Percentiles rank a stretch among this genome's conserved stretches.
These are phyloP conservation scores for Danio choprae DNA, from an alignment of 2,797 vertebrate genomes.

Conservation along the genomic window DNA sequence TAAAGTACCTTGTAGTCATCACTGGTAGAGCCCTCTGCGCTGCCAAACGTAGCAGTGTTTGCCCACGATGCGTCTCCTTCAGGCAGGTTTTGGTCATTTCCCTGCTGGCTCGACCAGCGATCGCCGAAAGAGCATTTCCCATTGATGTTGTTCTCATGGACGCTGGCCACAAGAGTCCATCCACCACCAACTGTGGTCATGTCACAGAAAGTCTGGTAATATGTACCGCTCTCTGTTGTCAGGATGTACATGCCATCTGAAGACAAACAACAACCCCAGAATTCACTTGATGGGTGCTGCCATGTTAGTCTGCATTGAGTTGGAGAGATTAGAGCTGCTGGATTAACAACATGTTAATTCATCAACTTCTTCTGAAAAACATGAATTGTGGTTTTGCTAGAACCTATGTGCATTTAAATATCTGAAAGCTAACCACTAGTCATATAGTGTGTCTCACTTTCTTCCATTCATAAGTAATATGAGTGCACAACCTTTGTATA, in stretches of 20 bases:
- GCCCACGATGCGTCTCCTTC: conserved; percentile 59
- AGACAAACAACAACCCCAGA: background rate
- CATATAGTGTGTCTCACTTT: too few species aligned
- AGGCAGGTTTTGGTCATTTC: conserved; percentile 52
- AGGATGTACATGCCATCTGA: conserved; percentile 62
- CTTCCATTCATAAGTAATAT: too few species aligned
- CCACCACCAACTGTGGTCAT: conserved; percentile 65
- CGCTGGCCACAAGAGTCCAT: conserved; percentile 75
- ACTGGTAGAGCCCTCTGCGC: conserved; percentile 52
- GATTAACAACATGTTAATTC: too few species aligned
- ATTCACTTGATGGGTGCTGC: too few species aligned
- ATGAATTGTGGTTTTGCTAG: too few species aligned
- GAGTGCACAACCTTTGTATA: too few species aligned
- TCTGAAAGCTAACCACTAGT: too few species aligned
- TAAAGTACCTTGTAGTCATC: conserved; percentile 59
- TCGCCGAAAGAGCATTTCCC: conserved; percentile 69
- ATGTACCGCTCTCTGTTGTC: conserved; percentile 47
- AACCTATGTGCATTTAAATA: too few species aligned
- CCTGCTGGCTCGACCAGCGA: conserved; percentile 74
- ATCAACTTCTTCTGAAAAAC: too few species aligned
- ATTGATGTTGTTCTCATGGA: conserved; percentile 70
- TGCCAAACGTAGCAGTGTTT: conserved; percentile 58
- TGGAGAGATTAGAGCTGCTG: too few species aligned
- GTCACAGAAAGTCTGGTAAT: conserved; percentile 62
- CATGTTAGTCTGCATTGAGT: too few species aligned